phyloP scores from a whole-genome alignment of 1,140 invertebrate species.

The Potamilus streckersoni region DNA sequence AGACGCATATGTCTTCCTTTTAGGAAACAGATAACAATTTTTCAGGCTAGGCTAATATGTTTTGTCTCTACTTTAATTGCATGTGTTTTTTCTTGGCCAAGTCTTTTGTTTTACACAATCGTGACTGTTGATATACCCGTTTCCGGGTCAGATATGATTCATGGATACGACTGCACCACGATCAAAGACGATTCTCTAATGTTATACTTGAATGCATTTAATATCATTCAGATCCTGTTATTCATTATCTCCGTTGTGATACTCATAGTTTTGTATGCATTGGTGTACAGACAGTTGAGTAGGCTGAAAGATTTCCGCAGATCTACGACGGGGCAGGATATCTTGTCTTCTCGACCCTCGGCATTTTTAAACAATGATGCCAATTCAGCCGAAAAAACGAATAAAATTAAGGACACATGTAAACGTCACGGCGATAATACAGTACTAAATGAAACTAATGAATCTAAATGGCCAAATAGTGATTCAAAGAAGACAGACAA shows the following conservation, averaged over 20 bases:
- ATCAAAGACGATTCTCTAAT: not conserved
- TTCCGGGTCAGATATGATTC: not conserved
- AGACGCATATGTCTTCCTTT: constrained; percentile 41
- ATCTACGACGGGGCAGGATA: not conserved
- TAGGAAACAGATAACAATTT: constrained; percentile 26
- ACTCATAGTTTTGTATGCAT: constrained; percentile 13
- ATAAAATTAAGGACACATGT: not conserved
- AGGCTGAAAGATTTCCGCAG: not conserved
- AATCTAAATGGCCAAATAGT: too few species aligned
- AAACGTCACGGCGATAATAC: not conserved
- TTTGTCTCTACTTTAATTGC: constrained; percentile 5
- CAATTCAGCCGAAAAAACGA: not conserved
- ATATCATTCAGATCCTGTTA: constrained; percentile 4
- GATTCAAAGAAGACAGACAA: too few species aligned
- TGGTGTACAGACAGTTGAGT: constrained; percentile 12
- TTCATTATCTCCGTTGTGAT: constrained; percentile 4
- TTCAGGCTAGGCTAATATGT: constrained; percentile 14
- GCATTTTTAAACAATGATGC: not conserved
- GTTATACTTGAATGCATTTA: constrained; percentile 15
- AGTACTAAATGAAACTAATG: too few species aligned
- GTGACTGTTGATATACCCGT: constrained; percentile 8
- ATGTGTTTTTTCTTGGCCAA: constrained; percentile 16
- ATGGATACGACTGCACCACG: constrained; percentile 21
- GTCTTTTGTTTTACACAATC: constrained; percentile 16
- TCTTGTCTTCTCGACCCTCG: not conserved